These are phyloP conservation scores for Pseudochromis fuscus DNA, from an alignment of 2,797 vertebrate species.

Conservation along the genomic window DNA sequence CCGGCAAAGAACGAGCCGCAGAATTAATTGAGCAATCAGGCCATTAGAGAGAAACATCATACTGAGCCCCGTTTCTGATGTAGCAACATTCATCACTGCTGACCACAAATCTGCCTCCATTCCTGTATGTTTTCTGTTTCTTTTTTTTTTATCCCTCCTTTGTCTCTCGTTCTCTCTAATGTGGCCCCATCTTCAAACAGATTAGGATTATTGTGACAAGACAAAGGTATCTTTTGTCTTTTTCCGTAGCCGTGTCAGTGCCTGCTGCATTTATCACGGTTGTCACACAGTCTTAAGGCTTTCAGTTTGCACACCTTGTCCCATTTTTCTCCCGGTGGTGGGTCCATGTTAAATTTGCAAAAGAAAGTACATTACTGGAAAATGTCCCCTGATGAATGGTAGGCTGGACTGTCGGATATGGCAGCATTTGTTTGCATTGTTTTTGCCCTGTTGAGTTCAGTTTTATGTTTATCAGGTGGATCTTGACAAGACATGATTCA, in stretches of 20 bases:
- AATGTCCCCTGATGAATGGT: constrained; percentile 55
- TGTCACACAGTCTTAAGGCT: constrained; percentile 72
- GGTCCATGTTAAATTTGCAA: constrained; percentile 67
- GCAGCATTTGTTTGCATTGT: constrained; percentile 29
- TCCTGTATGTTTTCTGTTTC: constrained; percentile 15
- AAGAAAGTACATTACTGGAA: constrained; percentile 64
- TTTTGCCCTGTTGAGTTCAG: constrained; percentile 14
- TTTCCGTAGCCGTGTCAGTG: constrained; percentile 73
- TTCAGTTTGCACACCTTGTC: constrained; percentile 67
- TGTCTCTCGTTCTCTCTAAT: constrained; percentile 54
- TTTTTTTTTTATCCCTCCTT: neutral
- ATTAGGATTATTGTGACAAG: constrained; percentile 86
- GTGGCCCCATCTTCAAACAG: constrained; percentile 77
- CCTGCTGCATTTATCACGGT: constrained; percentile 76
- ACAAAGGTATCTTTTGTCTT: constrained; percentile 83
- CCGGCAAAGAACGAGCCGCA: constrained; percentile 71
- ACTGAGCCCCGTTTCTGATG: constrained; percentile 74
- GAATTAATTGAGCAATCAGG: constrained; percentile 97
- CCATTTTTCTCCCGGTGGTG: constrained; percentile 72
- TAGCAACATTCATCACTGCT: constrained; percentile 88
- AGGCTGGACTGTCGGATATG: constrained; percentile 31
- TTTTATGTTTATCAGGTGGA: constrained; percentile 41
- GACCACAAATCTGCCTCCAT: constrained; percentile 51
- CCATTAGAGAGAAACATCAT: constrained; percentile 91
- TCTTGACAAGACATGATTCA: constrained; percentile 24